Evolutionary conservation across 2,113 vertebrate species (phyloP).

Genomic region (Alligator mississippiensis): DNA sequence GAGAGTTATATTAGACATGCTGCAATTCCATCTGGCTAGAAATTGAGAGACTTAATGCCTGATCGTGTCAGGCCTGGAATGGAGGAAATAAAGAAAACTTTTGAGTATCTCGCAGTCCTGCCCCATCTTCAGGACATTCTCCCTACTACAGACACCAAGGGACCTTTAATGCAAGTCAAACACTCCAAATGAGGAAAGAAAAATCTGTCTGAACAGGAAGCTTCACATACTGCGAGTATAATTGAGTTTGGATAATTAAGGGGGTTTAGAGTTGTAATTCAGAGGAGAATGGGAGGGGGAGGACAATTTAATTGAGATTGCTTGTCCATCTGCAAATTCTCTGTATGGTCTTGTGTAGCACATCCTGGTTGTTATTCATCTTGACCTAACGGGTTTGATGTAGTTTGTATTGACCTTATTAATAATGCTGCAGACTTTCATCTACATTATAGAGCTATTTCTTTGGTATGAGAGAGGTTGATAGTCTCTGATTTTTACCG

Average conservation of each 20-base stretch:
- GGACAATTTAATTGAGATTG: constrained; percentile 62
- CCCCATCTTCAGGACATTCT: constrained; percentile 42
- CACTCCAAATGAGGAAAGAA: constrained; percentile 50
- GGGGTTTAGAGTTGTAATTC: constrained; percentile 59
- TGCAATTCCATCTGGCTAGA: constrained; percentile 40
- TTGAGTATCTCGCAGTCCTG: constrained; percentile 31
- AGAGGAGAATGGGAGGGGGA: constrained; percentile 47
- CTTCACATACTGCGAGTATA: constrained; percentile 61
- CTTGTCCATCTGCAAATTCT: constrained; percentile 63
- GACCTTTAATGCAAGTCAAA: constrained; percentile 52
- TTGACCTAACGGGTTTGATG: constrained; percentile 48
- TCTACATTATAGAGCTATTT: neutral
- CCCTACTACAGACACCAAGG: constrained; percentile 42
- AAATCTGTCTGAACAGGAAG: constrained; percentile 61
- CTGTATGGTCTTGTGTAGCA: constrained; percentile 25
- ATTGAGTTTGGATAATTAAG: constrained; percentile 64
- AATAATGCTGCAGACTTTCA: neutral
- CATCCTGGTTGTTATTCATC: constrained; percentile 29
- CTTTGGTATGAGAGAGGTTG: neutral
- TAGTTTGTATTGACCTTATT: constrained; percentile 45
- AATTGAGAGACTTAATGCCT: neutral
- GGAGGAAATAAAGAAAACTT: neutral
- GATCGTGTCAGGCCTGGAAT: neutral
- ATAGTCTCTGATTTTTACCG: neutral
- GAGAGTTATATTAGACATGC: constrained; percentile 16